phyloP scores from a whole-genome alignment of 1,140 invertebrate genomes.

The Zaprionus africanus region DNA sequence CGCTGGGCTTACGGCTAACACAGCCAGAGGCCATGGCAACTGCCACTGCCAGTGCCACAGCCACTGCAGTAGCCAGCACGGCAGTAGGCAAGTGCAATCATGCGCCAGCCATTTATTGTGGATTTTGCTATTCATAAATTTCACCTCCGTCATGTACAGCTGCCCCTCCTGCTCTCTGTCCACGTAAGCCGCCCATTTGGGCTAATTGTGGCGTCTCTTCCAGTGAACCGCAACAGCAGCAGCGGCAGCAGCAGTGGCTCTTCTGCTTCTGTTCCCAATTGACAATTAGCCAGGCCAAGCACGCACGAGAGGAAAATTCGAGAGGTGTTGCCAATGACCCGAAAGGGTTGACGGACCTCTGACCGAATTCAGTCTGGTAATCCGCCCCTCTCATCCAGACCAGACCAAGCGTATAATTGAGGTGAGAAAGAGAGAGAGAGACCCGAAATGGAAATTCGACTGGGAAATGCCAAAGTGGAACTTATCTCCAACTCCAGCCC shows the following conservation, averaged over 20 bases:
- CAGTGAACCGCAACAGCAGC: slow-evolving; percentile 49
- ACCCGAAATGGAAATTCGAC: slow-evolving; percentile 34
- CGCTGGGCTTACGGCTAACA: slow-evolving; percentile 65
- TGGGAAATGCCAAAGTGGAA: slow-evolving; percentile 12
- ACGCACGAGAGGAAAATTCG: slow-evolving; percentile 37
- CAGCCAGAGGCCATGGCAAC: slow-evolving; percentile 26
- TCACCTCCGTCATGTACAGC: slow-evolving; percentile 8
- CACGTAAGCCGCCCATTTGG: background rate
- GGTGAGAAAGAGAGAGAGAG: slow-evolving; percentile 13
- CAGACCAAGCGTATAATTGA: slow-evolving; percentile 73
- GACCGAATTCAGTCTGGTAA: slow-evolving; percentile 60
- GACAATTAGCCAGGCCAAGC: slow-evolving; percentile 38
- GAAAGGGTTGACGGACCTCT: slow-evolving; percentile 75
- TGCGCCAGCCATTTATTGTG: slow-evolving; percentile 73
- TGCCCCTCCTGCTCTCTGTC: background rate
- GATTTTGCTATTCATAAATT: slow-evolving; percentile 49
- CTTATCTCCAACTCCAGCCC: slow-evolving; percentile 1
- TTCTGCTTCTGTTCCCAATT: slow-evolving; percentile 15
- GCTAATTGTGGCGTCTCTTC: slow-evolving; percentile 37
- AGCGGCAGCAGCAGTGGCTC: background rate
- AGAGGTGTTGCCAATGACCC: slow-evolving; percentile 67
- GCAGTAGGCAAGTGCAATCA: slow-evolving; percentile 58
- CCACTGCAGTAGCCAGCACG: slow-evolving; percentile 51
- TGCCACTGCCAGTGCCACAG: background rate
- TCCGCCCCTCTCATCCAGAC: slow-evolving; percentile 2